Conservation (phyloP, 2,888 invertebrate species). For the Coecobrya sp. region DNA sequence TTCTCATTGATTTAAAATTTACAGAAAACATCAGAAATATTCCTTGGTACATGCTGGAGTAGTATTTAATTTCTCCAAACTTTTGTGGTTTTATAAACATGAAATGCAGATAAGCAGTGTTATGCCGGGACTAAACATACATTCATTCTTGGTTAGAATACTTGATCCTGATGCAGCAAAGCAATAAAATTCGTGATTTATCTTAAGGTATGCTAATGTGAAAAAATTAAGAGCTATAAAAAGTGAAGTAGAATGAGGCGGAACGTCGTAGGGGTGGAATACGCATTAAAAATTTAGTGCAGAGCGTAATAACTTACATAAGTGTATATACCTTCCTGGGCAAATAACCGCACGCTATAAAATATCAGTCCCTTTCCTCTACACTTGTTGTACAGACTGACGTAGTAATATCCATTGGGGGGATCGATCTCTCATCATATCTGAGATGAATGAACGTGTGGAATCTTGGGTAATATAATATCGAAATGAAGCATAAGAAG, state of each 20-base stretch:
- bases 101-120: neutral
- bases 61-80: conserved; percentile 21
- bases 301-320: conserved; percentile 41
- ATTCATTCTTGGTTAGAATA: neutral
- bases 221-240: conserved; percentile 79
- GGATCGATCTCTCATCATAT: conserved; percentile 72
- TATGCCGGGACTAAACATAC: neutral
- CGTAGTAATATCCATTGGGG: conserved; percentile 59
- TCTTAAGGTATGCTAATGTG: conserved; percentile 78
- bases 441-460: conserved; percentile 73
- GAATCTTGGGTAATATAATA: conserved; percentile 72
- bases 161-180: conserved; percentile 14
- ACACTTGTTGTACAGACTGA: conserved; percentile 58
- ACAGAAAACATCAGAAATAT: neutral
- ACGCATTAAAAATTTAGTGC: conserved; percentile 58
- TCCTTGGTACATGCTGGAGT: neutral
- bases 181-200: conserved; percentile 71
- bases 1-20: neutral
- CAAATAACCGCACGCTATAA: neutral
- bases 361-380: conserved; percentile 41
- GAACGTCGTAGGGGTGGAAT: conserved; percentile 57
- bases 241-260: conserved; percentile 68
- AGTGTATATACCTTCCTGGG: neutral
- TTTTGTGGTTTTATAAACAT: neutral
- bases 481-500: conserved; percentile 66